Evolutionary conservation across 2,888 invertebrate species (phyloP).

Genomic region (Antitype chi): DNA sequence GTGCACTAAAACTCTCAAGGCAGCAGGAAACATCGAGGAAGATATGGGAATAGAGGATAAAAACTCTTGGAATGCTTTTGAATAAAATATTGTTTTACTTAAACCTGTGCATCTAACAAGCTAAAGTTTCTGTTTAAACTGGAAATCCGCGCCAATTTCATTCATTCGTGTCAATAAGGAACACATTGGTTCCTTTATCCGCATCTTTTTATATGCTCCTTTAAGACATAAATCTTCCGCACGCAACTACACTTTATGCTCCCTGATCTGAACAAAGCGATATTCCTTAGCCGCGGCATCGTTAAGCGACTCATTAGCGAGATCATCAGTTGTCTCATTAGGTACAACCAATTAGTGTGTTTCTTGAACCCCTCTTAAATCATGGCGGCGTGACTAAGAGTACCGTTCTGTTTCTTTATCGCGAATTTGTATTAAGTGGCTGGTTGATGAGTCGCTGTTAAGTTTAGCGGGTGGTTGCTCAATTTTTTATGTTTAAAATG

Average conservation of each 20-base stretch:
- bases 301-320: slow-evolving; percentile 82
- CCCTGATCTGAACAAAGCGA: slow-evolving; percentile 60
- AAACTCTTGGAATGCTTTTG: background rate
- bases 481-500: slow-evolving; percentile 24
- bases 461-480: slow-evolving; percentile 26
- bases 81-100: background rate
- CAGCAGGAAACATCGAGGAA: background rate
- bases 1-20: too few relatives aligned
- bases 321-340: slow-evolving; percentile 87
- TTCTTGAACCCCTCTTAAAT: slow-evolving; percentile 72
- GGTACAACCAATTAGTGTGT: slow-evolving; percentile 83
- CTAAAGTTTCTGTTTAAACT: slow-evolving; percentile 19
- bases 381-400: slow-evolving; percentile 65
- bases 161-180: slow-evolving; percentile 12
- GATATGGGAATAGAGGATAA: background rate
- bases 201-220: slow-evolving; percentile 6
- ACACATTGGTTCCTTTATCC: slow-evolving; percentile 14
- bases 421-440: slow-evolving; percentile 56
- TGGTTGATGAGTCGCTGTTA: slow-evolving; percentile 45
- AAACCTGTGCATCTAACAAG: background rate
- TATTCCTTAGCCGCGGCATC: slow-evolving; percentile 53
- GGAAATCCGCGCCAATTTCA: background rate
- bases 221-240: slow-evolving; percentile 46
- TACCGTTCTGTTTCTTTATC: slow-evolving; percentile 59
- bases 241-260: slow-evolving; percentile 32